Conservation (phyloP, 2,797 vertebrate genomes). For the Adelosebastes latens region DNA sequence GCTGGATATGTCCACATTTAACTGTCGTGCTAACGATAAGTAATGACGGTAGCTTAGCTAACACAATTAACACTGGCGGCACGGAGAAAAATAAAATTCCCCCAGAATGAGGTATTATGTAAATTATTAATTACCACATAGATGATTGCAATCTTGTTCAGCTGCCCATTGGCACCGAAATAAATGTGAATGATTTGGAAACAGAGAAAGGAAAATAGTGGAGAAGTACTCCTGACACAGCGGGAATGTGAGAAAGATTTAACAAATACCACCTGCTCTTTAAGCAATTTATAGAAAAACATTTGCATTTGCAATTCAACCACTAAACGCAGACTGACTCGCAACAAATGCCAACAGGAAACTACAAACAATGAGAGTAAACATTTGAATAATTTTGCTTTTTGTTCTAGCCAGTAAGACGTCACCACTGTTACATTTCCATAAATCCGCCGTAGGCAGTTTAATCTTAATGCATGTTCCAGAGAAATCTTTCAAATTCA, state of each 20-base stretch:
- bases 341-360: constrained; percentile 23
- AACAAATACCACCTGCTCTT: constrained; percentile 66
- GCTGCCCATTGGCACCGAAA: constrained; percentile 66
- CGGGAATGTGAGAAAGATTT: constrained; percentile 30
- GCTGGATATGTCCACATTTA: constrained; percentile 63
- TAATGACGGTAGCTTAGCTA: constrained; percentile 71
- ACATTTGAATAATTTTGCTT: constrained; percentile 27
- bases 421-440: neutral
- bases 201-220: constrained; percentile 40
- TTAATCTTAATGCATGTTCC: neutral
- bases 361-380: neutral
- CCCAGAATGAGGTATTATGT: constrained; percentile 78
- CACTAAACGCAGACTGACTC: constrained; percentile 17
- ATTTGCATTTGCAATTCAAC: constrained; percentile 48
- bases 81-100: constrained; percentile 68
- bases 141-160: constrained; percentile 74
- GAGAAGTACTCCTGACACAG: constrained; percentile 49
- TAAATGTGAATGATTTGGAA: constrained; percentile 76
- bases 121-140: constrained; percentile 81
- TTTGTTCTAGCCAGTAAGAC: constrained; percentile 7
- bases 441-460: neutral
- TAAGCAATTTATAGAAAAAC: constrained; percentile 54
- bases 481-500: constrained; percentile 5
- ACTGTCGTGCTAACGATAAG: constrained; percentile 71
- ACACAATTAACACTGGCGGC: constrained; percentile 69